Evolutionary conservation across 2,888 invertebrate species (phyloP), one percentile per base, ranked within the genome.

Genomic region (Isoperla grammatica): DNA sequence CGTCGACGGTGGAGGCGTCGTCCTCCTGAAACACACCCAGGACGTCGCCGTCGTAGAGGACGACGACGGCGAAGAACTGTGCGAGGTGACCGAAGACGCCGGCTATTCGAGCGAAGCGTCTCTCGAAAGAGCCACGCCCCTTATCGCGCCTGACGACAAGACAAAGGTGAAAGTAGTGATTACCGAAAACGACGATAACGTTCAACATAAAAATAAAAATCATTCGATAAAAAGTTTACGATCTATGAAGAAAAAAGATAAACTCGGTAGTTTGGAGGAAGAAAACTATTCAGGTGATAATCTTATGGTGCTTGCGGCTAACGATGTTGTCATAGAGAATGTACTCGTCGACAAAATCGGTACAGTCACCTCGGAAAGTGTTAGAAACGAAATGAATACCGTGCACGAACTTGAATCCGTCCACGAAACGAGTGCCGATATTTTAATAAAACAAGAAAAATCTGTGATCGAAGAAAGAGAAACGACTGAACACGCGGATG

Each of bases 1-100:
- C 2, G 72, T 72, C 0, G 70, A 73, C 13, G 69, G 70, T 12
- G 71, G 70, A n/a, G 56, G 58, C 12, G 48, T 57, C n/a, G 49
- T 50, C 11, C 22, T 57, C 13, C 17, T 57, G 48, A 57, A 50
- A 29, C 58, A 57, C 17, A 39, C 50, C 13, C 11, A n/a, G 22
- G 37, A 53, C 23, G 17, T 11, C 12, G 29, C 9, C 37, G 29
- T 22, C 11, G 37, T 22, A n/a, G 56, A 56, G 43, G 46, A 56
- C 2, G 56, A 56, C 15, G 9, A n/a, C 15, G 39, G 23, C n/a
- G 17, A 37, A 8, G 43, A 46, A 54, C 2, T 54, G 3, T 29
- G 39, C 39, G 12, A 54, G 11, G 19, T 29, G 23, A n/a, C n/a
- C 19, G 13, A 15, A 8, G 40, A 13, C 15, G 39, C 29, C 4